Evolutionary conservation across 2,888 invertebrate genomes (phyloP).

Genomic region (Aporophyla nigra): DNA sequence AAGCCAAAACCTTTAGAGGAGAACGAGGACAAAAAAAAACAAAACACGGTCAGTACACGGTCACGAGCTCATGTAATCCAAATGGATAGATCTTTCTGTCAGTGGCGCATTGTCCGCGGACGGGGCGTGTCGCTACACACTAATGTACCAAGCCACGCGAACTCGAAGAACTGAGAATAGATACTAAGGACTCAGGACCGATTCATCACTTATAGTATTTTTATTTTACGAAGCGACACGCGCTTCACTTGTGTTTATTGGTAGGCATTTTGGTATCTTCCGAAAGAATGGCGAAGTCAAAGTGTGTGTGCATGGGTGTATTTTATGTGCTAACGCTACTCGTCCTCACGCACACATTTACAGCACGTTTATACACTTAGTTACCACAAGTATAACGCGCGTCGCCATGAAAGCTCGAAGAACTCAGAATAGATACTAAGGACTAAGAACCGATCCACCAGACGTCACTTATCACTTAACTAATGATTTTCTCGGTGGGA

Average conservation of each 20-base stretch:
- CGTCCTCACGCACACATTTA: neutral
- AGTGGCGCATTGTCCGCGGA: slow-evolving; percentile 71
- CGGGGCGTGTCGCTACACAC: slow-evolving; percentile 65
- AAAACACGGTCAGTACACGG: slow-evolving; percentile 77
- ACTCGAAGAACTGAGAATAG: slow-evolving; percentile 24
- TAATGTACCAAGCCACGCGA: slow-evolving; percentile 46
- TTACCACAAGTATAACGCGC: neutral
- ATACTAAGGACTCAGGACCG: slow-evolving; percentile 41
- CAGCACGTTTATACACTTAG: neutral
- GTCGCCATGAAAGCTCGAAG: slow-evolving; percentile 8
- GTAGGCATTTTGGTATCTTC: neutral
- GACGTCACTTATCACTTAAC: slow-evolving; percentile 65
- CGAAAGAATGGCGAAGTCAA: neutral
- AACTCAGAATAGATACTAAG: slow-evolving; percentile 37
- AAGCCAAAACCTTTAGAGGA: slow-evolving; percentile 66
- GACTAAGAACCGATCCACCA: slow-evolving; percentile 46
- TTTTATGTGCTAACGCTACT: no score
- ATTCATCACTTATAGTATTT: slow-evolving; percentile 46
- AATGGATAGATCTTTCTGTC: slow-evolving; percentile 84
- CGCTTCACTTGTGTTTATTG: neutral
- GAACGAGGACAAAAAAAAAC: slow-evolving; percentile 71
- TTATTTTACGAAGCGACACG: neutral
- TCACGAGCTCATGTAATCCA: slow-evolving; percentile 83
- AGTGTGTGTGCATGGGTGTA: neutral
- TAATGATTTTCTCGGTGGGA: slow-evolving; percentile 62